Percentiles rank a stretch among this genome's conserved stretches.
These are phyloP conservation scores for Phengaris arion DNA, from an alignment of 2,888 invertebrate species.

Conservation along the genomic window DNA sequence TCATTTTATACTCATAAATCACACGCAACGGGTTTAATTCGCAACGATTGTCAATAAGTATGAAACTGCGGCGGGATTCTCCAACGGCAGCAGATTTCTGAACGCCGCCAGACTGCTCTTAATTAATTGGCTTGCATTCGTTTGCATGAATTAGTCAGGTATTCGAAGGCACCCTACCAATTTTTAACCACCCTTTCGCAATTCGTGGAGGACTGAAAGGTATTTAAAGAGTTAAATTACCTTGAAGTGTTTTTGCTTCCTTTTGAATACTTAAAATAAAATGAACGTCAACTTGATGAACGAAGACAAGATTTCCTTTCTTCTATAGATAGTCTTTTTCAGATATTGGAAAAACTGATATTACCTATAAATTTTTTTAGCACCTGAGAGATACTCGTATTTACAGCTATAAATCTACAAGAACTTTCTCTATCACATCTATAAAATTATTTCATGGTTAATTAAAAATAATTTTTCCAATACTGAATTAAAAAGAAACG, in stretches of 20 bases:
- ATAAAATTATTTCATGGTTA: too few relatives aligned
- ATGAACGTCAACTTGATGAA: not conserved
- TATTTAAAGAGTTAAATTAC: conserved; percentile 38
- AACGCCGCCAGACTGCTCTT: conserved; percentile 62
- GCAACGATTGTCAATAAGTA: conserved; percentile 34
- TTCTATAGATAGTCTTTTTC: not conserved
- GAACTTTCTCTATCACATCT: too few relatives aligned
- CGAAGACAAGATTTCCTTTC: not conserved
- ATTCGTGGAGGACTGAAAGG: conserved; percentile 40
- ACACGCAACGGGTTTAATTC: not conserved
- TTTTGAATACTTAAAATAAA: conserved; percentile 22
- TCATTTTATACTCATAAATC: too few relatives aligned
- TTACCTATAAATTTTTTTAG: too few relatives aligned
- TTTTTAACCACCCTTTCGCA: conserved; percentile 42
- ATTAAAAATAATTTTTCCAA: too few relatives aligned
- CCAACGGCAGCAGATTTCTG: conserved; percentile 66
- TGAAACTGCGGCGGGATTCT: conserved; percentile 45
- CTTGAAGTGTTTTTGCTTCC: conserved; percentile 34
- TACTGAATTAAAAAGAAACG: too few relatives aligned
- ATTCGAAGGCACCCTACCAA: conserved; percentile 44
- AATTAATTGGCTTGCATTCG: conserved; percentile 78
- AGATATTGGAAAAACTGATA: not conserved
- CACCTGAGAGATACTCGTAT: not conserved
- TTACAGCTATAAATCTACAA: not conserved
- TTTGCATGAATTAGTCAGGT: conserved; percentile 77